A percentile compares a stretch with the other conserved stretches of the same genome.
These are phyloP conservation scores for Lateolabrax maculatus DNA, from an alignment of 2,797 vertebrate species.

Conservation along the genomic window DNA sequence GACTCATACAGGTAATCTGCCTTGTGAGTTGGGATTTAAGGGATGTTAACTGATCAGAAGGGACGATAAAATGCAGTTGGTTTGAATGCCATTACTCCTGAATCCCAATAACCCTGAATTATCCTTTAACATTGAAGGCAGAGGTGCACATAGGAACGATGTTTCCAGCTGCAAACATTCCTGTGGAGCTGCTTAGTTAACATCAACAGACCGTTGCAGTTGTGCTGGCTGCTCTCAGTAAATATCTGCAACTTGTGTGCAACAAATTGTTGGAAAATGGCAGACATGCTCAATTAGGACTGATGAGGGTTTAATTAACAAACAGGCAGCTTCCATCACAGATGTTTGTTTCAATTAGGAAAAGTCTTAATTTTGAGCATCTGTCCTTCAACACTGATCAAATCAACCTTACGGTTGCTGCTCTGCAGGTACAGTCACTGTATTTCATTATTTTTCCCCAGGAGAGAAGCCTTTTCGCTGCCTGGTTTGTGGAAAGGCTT, in stretches of 20 bases:
- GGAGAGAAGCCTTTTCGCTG: slow-evolving; percentile 89
- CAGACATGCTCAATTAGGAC: not conserved
- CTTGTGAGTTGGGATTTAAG: not conserved
- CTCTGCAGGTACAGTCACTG: not conserved
- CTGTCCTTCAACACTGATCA: not conserved
- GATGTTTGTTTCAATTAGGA: not conserved
- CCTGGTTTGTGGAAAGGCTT: slow-evolving; percentile 80
- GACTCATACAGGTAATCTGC: slow-evolving; percentile 92
- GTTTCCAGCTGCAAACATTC: not conserved
- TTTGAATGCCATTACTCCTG: not conserved
- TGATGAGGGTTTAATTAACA: not conserved
- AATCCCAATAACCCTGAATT: not conserved
- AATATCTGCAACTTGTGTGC: not conserved
- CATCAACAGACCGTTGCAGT: not conserved
- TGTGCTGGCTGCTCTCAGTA: too few relatives aligned
- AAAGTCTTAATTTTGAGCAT: not conserved
- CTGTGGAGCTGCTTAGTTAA: not conserved
- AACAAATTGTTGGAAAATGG: not conserved
- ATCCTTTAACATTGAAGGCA: not conserved
- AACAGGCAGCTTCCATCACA: not conserved
- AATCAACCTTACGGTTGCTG: not conserved
- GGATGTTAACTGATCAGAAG: not conserved
- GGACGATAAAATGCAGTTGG: not conserved
- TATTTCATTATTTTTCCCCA: slow-evolving; percentile 50
- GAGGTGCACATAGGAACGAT: not conserved